Evolutionary conservation across 2,888 invertebrate species (phyloP), one percentile per base, ranked within the genome.

Genomic region (Xestia sexstrigata): DNA sequence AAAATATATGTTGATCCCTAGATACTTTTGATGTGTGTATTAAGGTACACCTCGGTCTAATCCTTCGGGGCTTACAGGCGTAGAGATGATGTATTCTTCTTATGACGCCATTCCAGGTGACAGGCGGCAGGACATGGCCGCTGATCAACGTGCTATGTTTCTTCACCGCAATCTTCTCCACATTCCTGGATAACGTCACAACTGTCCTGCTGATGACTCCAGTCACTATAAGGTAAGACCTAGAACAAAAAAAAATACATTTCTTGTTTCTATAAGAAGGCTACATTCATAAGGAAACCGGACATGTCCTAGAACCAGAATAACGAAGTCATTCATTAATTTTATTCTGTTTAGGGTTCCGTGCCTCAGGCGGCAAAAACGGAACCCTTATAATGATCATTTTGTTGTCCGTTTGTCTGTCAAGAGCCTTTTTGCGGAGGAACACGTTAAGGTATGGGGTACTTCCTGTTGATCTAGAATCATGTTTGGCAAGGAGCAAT

Each of bases 181-280:
- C 98, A 1, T 97, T 99, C 87, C 94, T 99, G 88, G 99, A 99
- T 90, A 99, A 99, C 89, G 99, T 99, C 62, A 99, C 99, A 0
- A 99, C 99, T 0, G 98, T 99, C 13, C 95, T 99, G 1, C 95
- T 99, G 0, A 98, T 99, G 97, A 98, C 99, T 0, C 99, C 99
- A 0, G 98, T 99, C 11, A 98, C 98, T 0, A 85, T 85, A 26
- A 70, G 87, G 87, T 84, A 63, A 66, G 71, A 35, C 11, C 17
- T 58, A 26, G 26, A 9, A 35, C 4, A 4, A n/a, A 55, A 55
- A 55, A 55, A 8, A 23, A 52, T 4, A 23, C 23, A 52, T 11
- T 55, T 1, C 4, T 11, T n/a, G 0, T 55, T 55, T n/a, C 11
- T 52, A 11, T 52, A n/a, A 11, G n/a, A 55, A n/a, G 55, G 11